Base-by-base conservation (phyloP, 2,888 invertebrate genomes). In the Amphipyra tragopoginis region DNA sequence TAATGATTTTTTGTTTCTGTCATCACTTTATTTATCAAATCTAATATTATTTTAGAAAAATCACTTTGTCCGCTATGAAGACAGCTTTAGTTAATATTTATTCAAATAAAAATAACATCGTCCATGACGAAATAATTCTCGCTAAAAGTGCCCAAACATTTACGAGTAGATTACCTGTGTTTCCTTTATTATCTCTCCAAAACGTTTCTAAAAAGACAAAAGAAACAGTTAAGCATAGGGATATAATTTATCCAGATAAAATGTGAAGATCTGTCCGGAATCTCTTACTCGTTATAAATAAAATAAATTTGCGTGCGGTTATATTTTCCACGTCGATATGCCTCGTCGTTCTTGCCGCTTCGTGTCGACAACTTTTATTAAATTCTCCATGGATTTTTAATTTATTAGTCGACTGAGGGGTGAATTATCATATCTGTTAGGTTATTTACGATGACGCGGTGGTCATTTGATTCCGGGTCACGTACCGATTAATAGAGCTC, bases 381-480 rank as follows among this genome's bases (percentile, higher is more conserved):
- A 68, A 76, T 75, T 80, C 64, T 63, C 66, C 36, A 54, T 52
- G 58, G 64, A 71, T 65, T 69, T 66, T 71, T 70, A 79, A 80
- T 80, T 75, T 73, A 81, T 79, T 79, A 72, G 53, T 68, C 57
- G 36, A 39, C 70, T 63, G 67, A 69, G 66, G 50, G 60, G 59
- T 72, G 67, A 75, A 81, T 84, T 81, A 81, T 80, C 73, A 81
- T 81, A 81, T 78, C 79, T 75, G 58, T 75, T 69, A 64, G 47
- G 77, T 77, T 75, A 84, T 81, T 72, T 77, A 75, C 66, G 60
- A 47, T 58, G 76, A 40, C 39, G 47, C 65, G 65, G 57, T 69
- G 70, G 58, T 56, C 75, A 81, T 85, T 77, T 76, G 78, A 77
- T 80, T 85, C 80, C 89, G 73, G 82, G 84, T 86, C 90, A 89